These are phyloP conservation scores for Meloe dianella DNA, from an alignment of 2,888 invertebrate genomes.

Conservation along the genomic window DNA sequence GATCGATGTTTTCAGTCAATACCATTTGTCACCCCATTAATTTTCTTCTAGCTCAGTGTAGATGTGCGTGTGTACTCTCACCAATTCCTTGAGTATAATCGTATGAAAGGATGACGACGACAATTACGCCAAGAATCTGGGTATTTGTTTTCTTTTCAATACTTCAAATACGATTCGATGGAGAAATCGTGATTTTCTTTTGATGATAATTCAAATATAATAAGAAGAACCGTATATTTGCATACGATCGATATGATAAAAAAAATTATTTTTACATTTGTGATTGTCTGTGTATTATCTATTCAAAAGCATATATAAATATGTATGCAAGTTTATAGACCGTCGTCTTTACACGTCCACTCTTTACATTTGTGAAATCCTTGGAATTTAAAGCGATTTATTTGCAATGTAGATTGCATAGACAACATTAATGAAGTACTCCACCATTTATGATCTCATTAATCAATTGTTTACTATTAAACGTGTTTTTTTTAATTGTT, in stretches of 20 bases:
- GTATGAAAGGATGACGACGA: background rate
- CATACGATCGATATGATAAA: slow-evolving; percentile 13
- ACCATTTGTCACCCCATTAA: slow-evolving; percentile 9
- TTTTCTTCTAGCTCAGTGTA: slow-evolving; percentile 1
- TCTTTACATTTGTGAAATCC: slow-evolving; percentile 38
- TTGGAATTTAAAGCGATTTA: slow-evolving; percentile 51
- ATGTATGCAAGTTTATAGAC: slow-evolving; percentile 52
- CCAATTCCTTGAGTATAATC: background rate
- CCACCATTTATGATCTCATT: slow-evolving; percentile 19
- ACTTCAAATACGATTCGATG: background rate
- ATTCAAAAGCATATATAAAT: slow-evolving; percentile 46
- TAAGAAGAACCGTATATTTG: background rate
- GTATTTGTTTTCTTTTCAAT: slow-evolving; percentile 4
- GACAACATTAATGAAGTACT: slow-evolving; percentile 29
- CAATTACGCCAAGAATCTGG: slow-evolving; percentile 3
- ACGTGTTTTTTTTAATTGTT: background rate
- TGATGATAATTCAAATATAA: background rate
- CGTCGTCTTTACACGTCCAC: slow-evolving; percentile 40
- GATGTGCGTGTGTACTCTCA: background rate
- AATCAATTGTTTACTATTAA: slow-evolving; percentile 25
- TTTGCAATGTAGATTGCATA: slow-evolving; percentile 51
- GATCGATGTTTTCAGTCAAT: slow-evolving; percentile 3
- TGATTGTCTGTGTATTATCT: slow-evolving; percentile 39
- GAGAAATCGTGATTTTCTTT: background rate
- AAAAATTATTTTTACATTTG: slow-evolving; percentile 49